These are phyloP conservation scores for Spilosoma lubricipeda DNA, from an alignment of 2,888 invertebrate genomes.

Conservation along the genomic window DNA sequence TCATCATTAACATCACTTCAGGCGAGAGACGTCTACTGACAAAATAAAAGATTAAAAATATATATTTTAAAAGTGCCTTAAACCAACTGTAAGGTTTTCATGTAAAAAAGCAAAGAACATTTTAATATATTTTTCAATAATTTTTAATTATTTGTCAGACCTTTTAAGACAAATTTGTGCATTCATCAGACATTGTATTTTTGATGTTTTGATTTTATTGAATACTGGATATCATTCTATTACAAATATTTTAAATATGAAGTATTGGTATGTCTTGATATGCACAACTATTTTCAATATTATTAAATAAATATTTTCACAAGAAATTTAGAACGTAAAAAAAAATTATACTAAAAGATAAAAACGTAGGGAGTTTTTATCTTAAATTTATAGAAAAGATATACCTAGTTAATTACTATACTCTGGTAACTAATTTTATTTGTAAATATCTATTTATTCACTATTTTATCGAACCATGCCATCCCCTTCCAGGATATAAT, in stretches of 20 bases:
- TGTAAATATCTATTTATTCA: background rate
- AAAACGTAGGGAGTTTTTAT: too few species aligned
- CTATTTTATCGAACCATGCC: background rate
- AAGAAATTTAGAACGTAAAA: too few species aligned
- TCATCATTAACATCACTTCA: too few species aligned
- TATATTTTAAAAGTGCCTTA: too few species aligned
- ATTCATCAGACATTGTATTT: background rate
- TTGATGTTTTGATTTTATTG: too few species aligned
- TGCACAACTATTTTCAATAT: too few species aligned
- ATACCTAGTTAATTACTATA: background rate
- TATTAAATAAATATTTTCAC: too few species aligned
- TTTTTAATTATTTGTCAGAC: background rate
- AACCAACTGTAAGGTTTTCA: background rate
- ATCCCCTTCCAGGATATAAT: conserved; percentile 58
- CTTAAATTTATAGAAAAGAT: background rate
- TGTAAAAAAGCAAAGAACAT: background rate
- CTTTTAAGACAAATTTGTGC: background rate
- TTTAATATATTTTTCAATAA: background rate
- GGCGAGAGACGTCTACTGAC: too few species aligned
- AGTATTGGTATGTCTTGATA: too few species aligned
- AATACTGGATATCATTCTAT: background rate
- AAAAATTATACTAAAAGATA: too few species aligned
- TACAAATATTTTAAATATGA: too few species aligned
- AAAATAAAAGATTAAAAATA: too few species aligned
- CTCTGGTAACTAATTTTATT: background rate